Base-by-base conservation (phyloP, 2,888 invertebrate genomes). In the Callosobruchus maculatus region DNA sequence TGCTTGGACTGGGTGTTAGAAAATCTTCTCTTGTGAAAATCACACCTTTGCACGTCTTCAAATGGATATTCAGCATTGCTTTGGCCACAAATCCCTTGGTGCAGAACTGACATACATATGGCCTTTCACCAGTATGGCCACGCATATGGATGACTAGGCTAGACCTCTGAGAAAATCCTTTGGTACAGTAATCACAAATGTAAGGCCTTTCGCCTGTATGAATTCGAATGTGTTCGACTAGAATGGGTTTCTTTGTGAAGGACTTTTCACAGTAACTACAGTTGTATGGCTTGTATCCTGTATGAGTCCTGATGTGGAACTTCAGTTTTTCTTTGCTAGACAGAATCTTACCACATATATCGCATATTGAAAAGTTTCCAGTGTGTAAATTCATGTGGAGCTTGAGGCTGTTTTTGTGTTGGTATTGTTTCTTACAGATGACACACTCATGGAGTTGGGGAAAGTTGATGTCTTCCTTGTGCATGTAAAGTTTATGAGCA, bases 141-240 rank as follows among this genome's bases (percentile, higher is more conserved):
- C 92, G 86, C 84, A 90, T 91, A 84, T 92, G 92, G 76, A 91
- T 91, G 77, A 91, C 91, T 77, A 92, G 88, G 77, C 91, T 91
- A 78, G 91, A 90, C 20, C 91, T 87, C 85, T 91, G 91, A 31
- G 90, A 89, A 87, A 91, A 92, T 20, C 90, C 90, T 85, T 91
- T 91, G 49, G 89, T 89, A 85, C 91, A 92, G 83, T 89, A 88
- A 76, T 90, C 88, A 84, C 91, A 92, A n/a, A 83, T 81, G 76
- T 86, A 86, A 1, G 87, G 87, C 71, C 85, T 82, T 75, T 85
- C 86, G 0, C 86, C 86, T 3, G 86, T 87, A 72, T 87, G 87
- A 21, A 86, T 85, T 30, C 86, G 78, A 49, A 85, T 83, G 77
- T 87, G 87, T 74, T 85, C 86, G 69, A 84, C 84, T 73, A 86